Base-by-base conservation (phyloP, 2,888 invertebrate species). In the Lithophane ornitopus region DNA sequence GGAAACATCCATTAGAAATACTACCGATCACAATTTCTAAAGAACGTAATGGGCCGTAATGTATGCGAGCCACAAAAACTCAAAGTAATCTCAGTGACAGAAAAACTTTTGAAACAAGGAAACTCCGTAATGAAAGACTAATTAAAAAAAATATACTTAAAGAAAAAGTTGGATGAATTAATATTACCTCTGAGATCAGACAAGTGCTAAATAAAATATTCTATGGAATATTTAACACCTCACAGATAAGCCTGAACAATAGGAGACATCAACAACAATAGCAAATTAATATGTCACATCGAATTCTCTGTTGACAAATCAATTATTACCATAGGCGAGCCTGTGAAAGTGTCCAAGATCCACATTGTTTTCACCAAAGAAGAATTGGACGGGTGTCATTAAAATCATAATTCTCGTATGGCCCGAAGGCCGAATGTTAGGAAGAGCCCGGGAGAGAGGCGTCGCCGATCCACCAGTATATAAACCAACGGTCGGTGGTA, bases 381-480 rank as follows among this genome's bases (percentile, higher is more conserved):
- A 92, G 94, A 95, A 95, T 95, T 93, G 93, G 93, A 93, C 93
- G 92, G 90, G 94, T 95, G 94, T 95, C 95, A 96, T 96, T 96
- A 96, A 95, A 96, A 94, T 96, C 95, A 96, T 96, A 96, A 96
- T 95, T 96, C 96, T 96, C 95, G 91, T 91, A 92, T 92, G 94
- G 93, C 91, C 94, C 95, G 96, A 96, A 96, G 96, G 96, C 96
- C 96, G 94, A 95, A 94, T 94, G 92, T 96, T 95, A 95, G 95
- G 95, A 96, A 95, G 96, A 95, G 94, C 90, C 92, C 92, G 94
- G 96, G 96, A 96, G 96, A 96, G 96, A 94, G 96, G 96, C 93
- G 94, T 90, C 92, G 92, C 78, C 93, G 90, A 91, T 80, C 91
- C 91, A 92, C 91, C 91, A 82, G 93, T 96, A 96, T 96, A 96